phyloP scores from a whole-genome alignment of 2,113 vertebrate species.

The Heptranchias perlo region DNA sequence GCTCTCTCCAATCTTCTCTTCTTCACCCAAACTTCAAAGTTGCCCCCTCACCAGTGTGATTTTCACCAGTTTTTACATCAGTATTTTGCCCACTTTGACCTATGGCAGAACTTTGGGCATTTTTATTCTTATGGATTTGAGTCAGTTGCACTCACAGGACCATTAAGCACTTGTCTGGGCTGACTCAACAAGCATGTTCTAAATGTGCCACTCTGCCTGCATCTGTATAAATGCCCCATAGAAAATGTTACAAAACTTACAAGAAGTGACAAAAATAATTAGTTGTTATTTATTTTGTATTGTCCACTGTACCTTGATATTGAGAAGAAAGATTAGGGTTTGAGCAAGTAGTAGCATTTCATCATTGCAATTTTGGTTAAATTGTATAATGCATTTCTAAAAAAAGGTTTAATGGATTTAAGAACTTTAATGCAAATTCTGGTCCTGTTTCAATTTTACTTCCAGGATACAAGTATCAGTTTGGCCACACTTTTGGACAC shows the following conservation, averaged over 20 bases:
- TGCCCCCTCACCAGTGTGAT: background rate
- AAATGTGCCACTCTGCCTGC: background rate
- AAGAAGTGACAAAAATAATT: background rate
- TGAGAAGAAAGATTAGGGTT: background rate
- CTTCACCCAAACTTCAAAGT: background rate
- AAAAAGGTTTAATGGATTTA: background rate
- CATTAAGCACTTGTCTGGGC: background rate
- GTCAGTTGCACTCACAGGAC: background rate
- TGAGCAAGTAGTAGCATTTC: background rate
- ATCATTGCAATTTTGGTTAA: background rate
- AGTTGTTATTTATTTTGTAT: background rate
- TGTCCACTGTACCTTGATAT: too few species aligned
- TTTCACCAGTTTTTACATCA: background rate
- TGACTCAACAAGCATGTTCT: background rate
- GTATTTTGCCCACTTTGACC: background rate
- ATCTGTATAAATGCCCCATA: background rate
- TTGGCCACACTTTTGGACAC: conserved; percentile 60
- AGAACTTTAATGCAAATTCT: background rate
- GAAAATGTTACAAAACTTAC: background rate
- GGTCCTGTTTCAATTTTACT: background rate
- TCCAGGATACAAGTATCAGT: conserved; percentile 62
- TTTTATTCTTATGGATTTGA: background rate
- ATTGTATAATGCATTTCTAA: background rate
- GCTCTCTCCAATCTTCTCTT: background rate
- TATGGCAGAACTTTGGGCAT: background rate